Evolutionary conservation across 2,797 vertebrate genomes (phyloP).

Genomic region (Pogonophryne albipinna): DNA sequence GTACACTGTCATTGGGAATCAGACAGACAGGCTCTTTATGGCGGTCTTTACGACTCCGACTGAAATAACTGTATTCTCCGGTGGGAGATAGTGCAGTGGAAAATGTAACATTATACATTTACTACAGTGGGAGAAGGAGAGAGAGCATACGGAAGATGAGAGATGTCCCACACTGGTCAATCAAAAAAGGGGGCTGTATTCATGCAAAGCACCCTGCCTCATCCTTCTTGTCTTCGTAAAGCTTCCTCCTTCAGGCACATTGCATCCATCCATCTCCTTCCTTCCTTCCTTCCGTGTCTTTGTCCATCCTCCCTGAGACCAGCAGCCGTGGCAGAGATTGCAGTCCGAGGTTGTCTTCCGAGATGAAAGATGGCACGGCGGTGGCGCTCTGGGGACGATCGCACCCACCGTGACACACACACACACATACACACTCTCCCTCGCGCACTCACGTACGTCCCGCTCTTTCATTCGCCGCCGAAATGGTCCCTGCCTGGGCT

Average conservation of each 20-base stretch:
- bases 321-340: slow-evolving; percentile 85
- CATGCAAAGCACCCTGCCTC: slow-evolving; percentile 40
- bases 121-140: slow-evolving; percentile 58
- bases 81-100: slow-evolving; percentile 70
- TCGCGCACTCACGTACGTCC: slow-evolving; percentile 71
- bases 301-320: slow-evolving; percentile 58
- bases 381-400: slow-evolving; percentile 93
- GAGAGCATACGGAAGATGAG: slow-evolving; percentile 48
- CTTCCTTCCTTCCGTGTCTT: slow-evolving; percentile 22
- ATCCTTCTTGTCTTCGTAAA: slow-evolving; percentile 51
- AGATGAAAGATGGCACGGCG: slow-evolving; percentile 98
- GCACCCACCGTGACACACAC: slow-evolving; percentile 74
- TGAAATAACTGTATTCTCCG: slow-evolving; percentile 80
- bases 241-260: slow-evolving; percentile 37
- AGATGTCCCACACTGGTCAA: slow-evolving; percentile 68
- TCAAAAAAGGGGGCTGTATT: slow-evolving; percentile 48
- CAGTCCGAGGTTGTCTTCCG: slow-evolving; percentile 93
- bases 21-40: slow-evolving; percentile 79
- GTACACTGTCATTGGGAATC: slow-evolving; percentile 77
- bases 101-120: slow-evolving; percentile 80
- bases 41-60: slow-evolving; percentile 75
- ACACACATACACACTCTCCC: slow-evolving; percentile 45
- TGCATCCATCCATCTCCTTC: slow-evolving; percentile 64
- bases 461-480: slow-evolving; percentile 90
- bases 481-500: slow-evolving; percentile 97